Percentiles rank a stretch among this genome's conserved stretches.
phyloP scores from a whole-genome alignment of 2,797 vertebrate species.

The Sebastes itinus region DNA sequence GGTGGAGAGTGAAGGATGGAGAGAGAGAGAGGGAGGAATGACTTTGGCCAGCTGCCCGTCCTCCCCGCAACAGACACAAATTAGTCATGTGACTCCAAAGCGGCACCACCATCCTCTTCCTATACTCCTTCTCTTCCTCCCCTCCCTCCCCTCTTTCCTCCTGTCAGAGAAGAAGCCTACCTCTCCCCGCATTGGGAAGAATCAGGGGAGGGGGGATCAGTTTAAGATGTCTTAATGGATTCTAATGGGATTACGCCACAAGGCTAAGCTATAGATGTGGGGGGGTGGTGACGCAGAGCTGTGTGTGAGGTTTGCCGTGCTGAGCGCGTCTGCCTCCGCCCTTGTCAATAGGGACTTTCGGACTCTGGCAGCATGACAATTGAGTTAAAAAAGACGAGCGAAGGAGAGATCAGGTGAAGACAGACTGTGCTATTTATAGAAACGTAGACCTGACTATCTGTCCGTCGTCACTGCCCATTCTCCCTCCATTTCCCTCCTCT shows the following conservation, averaged over 20 bases:
- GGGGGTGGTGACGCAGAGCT: slow-evolving; percentile 3
- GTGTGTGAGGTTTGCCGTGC: slow-evolving; percentile 14
- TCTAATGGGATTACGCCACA: slow-evolving; percentile 74
- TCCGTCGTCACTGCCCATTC: background rate
- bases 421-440: slow-evolving; percentile 55
- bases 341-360: slow-evolving; percentile 19
- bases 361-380: slow-evolving; percentile 1
- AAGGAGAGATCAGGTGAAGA: slow-evolving; percentile 19
- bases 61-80: slow-evolving; percentile 73
- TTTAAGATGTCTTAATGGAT: slow-evolving; percentile 68
- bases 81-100: slow-evolving; percentile 74
- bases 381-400: slow-evolving; percentile 18
- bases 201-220: slow-evolving; percentile 48
- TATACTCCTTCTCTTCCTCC: slow-evolving; percentile 10
- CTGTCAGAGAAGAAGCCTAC: slow-evolving; percentile 30
- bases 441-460: slow-evolving; percentile 20
- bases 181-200: slow-evolving; percentile 42
- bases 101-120: slow-evolving; percentile 63
- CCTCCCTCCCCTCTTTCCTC: background rate
- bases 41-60: slow-evolving; percentile 66
- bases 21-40: slow-evolving; percentile 54
- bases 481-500: background rate
- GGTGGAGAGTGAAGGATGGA: slow-evolving; percentile 22
- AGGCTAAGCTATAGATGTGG: slow-evolving; percentile 47
- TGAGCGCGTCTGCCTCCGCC: background rate